phyloP scores from a whole-genome alignment of 2,797 vertebrate species.

The Gymnothorax reevesii region DNA sequence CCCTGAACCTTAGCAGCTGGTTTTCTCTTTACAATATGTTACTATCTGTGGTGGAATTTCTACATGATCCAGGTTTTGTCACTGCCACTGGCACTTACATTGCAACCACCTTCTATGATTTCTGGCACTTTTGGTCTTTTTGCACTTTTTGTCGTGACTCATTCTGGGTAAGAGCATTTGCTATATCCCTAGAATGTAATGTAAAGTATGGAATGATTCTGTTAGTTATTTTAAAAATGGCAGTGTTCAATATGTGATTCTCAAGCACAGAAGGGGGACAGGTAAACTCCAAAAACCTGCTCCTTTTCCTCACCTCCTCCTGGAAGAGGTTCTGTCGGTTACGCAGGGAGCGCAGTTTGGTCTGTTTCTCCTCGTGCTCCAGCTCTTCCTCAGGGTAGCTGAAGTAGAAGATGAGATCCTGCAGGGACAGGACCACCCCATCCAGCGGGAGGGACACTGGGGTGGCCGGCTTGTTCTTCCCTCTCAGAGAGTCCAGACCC shows the following conservation, averaged over 20 bases:
- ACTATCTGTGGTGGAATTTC: too few relatives aligned
- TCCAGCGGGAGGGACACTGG: conserved; percentile 79
- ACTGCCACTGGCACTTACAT: too few relatives aligned
- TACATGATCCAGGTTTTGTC: too few relatives aligned
- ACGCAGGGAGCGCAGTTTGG: conserved; percentile 86
- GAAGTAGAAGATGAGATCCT: conserved; percentile 92
- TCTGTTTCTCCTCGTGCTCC: conserved; percentile 91
- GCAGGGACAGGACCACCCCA: conserved; percentile 84
- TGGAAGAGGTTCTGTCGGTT: conserved; percentile 93
- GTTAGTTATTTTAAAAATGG: background rate
- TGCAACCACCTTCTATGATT: too few relatives aligned
- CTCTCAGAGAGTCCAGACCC: conserved; percentile 83
- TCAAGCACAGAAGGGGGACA: background rate
- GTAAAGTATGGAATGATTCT: background rate
- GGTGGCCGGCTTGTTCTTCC: conserved; percentile 77
- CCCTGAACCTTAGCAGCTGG: too few relatives aligned
- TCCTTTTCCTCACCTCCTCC: conserved; percentile 76
- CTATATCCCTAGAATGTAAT: too few relatives aligned
- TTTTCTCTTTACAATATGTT: too few relatives aligned
- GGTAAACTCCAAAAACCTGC: background rate
- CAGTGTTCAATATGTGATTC: background rate
- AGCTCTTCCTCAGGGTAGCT: conserved; percentile 86
- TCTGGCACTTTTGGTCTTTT: too few relatives aligned
- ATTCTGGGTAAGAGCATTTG: too few relatives aligned
- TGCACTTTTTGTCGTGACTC: too few relatives aligned